Conservation (phyloP, 2,888 invertebrate genomes). For the Autographa pulchrina region DNA sequence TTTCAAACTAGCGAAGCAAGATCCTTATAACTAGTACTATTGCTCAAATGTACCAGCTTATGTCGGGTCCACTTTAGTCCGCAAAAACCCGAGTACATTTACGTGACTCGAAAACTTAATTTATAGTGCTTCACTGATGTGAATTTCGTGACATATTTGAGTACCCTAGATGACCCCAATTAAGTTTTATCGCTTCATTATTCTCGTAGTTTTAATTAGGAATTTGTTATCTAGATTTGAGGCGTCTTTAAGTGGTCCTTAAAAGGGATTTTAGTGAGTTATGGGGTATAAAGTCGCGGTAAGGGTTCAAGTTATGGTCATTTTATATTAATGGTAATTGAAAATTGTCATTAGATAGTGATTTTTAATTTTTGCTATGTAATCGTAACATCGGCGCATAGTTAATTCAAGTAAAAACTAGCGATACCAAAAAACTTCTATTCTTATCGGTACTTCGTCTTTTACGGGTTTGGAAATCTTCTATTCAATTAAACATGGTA, state of each 20-base stretch:
- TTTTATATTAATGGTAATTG: background rate
- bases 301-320: background rate
- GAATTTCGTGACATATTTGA: constrained; percentile 27
- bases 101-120: constrained; percentile 43
- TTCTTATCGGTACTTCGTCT: too few species aligned
- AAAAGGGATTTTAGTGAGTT: constrained; percentile 5
- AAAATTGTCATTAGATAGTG: background rate
- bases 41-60: constrained; percentile 23
- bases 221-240: constrained; percentile 21
- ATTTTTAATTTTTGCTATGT: too few species aligned
- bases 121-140: constrained; percentile 21
- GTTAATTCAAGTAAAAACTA: too few species aligned
- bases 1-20: constrained; percentile 15
- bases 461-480: too few species aligned
- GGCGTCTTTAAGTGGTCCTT: constrained; percentile 15
- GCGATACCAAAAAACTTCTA: too few species aligned
- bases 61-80: constrained; percentile 38
- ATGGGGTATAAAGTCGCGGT: background rate
- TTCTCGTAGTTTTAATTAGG: constrained; percentile 24
- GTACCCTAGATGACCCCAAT: constrained; percentile 28
- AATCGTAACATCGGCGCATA: too few species aligned
- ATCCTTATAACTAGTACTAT: constrained; percentile 19
- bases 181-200: constrained; percentile 37
- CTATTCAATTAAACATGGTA: too few species aligned
- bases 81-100: constrained; percentile 37